These are phyloP conservation scores for Dynastes tityus DNA, from an alignment of 2,888 invertebrate species.

Conservation along the genomic window DNA sequence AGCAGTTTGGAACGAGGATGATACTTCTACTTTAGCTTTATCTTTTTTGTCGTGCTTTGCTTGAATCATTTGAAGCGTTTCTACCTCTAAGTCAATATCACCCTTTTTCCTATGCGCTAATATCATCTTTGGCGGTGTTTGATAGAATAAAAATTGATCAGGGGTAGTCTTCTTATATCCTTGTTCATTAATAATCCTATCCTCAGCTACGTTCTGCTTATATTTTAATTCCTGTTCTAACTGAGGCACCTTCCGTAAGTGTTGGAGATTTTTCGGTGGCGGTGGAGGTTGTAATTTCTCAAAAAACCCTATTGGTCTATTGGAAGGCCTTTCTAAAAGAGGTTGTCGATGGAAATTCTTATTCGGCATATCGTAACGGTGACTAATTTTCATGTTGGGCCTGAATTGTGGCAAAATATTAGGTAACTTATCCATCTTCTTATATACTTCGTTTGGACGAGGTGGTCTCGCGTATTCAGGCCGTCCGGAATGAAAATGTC, in stretches of 20 bases:
- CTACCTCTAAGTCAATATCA: slow-evolving; percentile 73
- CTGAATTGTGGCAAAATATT: slow-evolving; percentile 83
- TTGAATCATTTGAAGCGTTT: slow-evolving; percentile 82
- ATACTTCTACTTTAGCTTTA: slow-evolving; percentile 64
- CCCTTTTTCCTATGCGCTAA: slow-evolving; percentile 69
- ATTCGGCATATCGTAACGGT: slow-evolving; percentile 55
- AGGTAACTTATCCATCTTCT: slow-evolving; percentile 72
- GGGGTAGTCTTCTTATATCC: slow-evolving; percentile 51
- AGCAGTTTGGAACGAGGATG: slow-evolving; percentile 63
- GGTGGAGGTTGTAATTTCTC: slow-evolving; percentile 69
- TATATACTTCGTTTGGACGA: slow-evolving; percentile 66
- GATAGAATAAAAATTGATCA: slow-evolving; percentile 64
- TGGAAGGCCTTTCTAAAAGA: slow-evolving; percentile 68
- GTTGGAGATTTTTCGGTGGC: slow-evolving; percentile 68
- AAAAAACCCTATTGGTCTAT: slow-evolving; percentile 68
- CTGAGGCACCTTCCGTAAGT: slow-evolving; percentile 72
- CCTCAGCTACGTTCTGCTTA: slow-evolving; percentile 48
- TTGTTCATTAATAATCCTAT: slow-evolving; percentile 57
- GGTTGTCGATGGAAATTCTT: slow-evolving; percentile 64
- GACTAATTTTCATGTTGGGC: slow-evolving; percentile 75
- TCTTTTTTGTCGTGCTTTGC: slow-evolving; percentile 70
- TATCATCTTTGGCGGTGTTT: slow-evolving; percentile 70
- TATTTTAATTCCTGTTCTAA: slow-evolving; percentile 61
- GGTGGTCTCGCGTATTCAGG: slow-evolving; percentile 69
- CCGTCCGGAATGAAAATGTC: slow-evolving; percentile 69